Evolutionary conservation across 2,113 vertebrate species (phyloP).

Genomic region (Harpagus bidentatus): DNA sequence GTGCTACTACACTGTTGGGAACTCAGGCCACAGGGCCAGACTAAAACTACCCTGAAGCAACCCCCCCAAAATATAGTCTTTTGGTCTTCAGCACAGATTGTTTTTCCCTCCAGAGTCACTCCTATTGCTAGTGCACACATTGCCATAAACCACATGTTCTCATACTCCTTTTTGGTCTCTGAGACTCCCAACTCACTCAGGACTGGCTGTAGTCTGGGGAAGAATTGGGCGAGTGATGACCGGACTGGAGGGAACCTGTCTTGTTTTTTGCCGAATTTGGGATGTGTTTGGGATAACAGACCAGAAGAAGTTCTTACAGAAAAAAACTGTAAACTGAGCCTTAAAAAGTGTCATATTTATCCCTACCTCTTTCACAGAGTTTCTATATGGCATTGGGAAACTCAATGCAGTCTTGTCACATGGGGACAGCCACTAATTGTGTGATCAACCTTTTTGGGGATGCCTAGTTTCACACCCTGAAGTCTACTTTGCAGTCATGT

Average conservation of each 20-base stretch:
- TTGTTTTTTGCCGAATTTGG: background rate
- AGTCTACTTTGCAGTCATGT: background rate
- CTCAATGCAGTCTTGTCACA: background rate
- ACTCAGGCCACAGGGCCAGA: background rate
- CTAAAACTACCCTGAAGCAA: background rate
- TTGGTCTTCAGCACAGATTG: background rate
- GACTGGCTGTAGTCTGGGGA: background rate
- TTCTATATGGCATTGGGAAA: background rate
- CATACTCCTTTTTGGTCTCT: background rate
- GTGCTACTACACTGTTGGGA: background rate
- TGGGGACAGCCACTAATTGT: background rate
- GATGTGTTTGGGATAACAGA: background rate
- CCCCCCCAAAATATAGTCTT: rapidly evolving
- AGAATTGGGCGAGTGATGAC: background rate
- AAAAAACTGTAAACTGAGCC: background rate
- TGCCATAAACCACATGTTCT: background rate
- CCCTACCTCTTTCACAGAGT: background rate
- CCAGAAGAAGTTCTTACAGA: background rate
- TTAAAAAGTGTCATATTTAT: background rate
- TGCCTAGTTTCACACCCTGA: background rate
- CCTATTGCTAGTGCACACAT: background rate
- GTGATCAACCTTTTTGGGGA: background rate
- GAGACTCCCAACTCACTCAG: background rate
- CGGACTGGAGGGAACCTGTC: background rate
- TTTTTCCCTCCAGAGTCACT: background rate